Conservation (phyloP, 2,797 vertebrate genomes). For the Semaprochilodus insignis region DNA sequence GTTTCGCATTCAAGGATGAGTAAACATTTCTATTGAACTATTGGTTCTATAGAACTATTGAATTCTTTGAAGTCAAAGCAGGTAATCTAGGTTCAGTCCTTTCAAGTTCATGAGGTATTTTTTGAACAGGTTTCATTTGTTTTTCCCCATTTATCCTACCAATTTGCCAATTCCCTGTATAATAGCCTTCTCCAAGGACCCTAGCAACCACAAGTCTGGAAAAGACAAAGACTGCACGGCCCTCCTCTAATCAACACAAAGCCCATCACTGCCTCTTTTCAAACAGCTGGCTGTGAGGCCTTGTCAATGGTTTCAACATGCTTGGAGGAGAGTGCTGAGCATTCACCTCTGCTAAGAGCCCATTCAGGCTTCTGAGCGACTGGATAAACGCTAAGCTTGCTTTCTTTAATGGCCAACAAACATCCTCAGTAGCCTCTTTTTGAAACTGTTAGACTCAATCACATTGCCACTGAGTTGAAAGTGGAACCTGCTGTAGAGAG, state of each 20-base stretch:
- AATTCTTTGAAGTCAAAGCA: neutral
- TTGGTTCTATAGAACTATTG: too few species aligned
- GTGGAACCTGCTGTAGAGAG: too few species aligned
- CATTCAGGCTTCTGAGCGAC: neutral
- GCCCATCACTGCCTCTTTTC: neutral
- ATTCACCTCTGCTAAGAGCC: neutral
- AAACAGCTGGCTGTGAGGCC: neutral
- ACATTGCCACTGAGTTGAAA: neutral
- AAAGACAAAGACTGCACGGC: neutral
- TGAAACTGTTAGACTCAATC: neutral
- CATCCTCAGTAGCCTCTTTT: neutral
- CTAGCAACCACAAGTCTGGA: constrained; percentile 5
- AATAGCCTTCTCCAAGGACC: neutral
- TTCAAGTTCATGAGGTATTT: neutral
- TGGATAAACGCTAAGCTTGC: neutral
- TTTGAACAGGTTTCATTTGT: neutral
- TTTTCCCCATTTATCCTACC: neutral
- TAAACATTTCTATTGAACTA: neutral
- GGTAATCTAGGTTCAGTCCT: neutral
- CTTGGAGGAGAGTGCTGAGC: constrained; percentile 1
- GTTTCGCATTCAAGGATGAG: neutral
- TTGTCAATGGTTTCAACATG: neutral
- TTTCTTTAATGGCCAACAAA: neutral
- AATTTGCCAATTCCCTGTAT: neutral
- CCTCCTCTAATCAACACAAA: neutral